Percentiles rank a stretch among this genome's conserved stretches.
phyloP scores from a whole-genome alignment of 2,888 invertebrate species.

The Drosophila atripex region DNA sequence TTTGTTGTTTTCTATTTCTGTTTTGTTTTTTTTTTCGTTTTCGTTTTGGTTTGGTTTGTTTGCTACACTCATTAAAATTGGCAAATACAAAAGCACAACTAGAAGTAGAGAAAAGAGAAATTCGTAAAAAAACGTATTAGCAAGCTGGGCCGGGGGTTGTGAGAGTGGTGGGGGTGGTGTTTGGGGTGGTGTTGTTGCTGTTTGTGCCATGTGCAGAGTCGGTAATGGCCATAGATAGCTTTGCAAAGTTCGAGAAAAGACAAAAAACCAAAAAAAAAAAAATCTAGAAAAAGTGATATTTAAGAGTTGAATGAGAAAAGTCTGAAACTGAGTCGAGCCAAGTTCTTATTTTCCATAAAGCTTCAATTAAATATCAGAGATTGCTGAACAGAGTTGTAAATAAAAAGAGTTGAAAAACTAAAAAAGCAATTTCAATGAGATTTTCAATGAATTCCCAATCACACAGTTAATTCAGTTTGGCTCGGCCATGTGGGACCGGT shows the following conservation, averaged over 20 bases:
- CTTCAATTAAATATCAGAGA: conserved; percentile 12
- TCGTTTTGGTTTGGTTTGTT: conserved; percentile 52
- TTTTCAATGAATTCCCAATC: conserved; percentile 12
- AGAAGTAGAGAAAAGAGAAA: conserved; percentile 75
- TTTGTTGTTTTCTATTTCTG: too few species aligned
- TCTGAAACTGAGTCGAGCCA: conserved; percentile 54
- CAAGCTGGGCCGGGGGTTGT: conserved; percentile 57
- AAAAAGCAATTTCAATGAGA: not conserved
- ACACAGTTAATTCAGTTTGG: conserved; percentile 33
- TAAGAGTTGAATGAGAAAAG: not conserved
- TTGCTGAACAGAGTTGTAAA: not conserved
- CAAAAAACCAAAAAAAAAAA: not conserved
- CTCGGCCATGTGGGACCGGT: not conserved
- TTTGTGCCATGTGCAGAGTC: conserved; percentile 34
- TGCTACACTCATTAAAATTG: conserved; percentile 76
- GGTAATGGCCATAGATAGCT: conserved; percentile 20
- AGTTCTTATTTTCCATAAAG: conserved; percentile 16
- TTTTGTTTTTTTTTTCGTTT: conserved; percentile 23
- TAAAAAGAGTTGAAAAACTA: not conserved
- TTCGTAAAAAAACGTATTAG: conserved; percentile 71
- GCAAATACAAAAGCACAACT: conserved; percentile 77
- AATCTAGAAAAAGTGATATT: conserved; percentile 6
- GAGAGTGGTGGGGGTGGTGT: conserved; percentile 4
- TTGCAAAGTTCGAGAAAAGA: not conserved
- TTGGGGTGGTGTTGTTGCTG: conserved; percentile 7